A percentile compares a stretch with the other conserved stretches of the same genome.
Conservation (phyloP, 2,888 invertebrate genomes). For the Salticus scenicus region DNA sequence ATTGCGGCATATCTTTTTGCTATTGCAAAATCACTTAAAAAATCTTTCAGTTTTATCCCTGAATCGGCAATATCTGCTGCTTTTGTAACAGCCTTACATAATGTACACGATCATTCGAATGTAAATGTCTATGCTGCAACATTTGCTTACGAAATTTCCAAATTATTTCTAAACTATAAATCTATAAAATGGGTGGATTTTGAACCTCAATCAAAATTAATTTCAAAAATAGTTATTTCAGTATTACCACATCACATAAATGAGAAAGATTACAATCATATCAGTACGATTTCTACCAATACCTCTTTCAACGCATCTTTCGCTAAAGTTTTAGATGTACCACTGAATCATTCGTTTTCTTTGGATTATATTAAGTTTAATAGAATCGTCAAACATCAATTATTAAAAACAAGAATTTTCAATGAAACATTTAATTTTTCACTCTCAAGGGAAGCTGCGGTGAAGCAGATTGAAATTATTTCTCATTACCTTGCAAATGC, state of each 20-base stretch:
- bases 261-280: neutral
- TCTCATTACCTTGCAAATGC: conserved; percentile 5
- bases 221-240: conserved; percentile 31
- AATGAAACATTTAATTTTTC: conserved; percentile 24
- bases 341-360: neutral
- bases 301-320: neutral
- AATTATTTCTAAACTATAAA: conserved; percentile 23
- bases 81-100: conserved; percentile 44
- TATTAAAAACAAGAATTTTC: conserved; percentile 12
- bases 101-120: conserved; percentile 30
- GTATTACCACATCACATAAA: conserved; percentile 23
- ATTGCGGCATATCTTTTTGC: conserved; percentile 53
- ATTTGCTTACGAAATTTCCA: conserved; percentile 50
- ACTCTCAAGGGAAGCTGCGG: neutral
- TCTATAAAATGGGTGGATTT: conserved; percentile 27
- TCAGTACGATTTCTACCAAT: neutral
- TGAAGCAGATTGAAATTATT: conserved; percentile 24
- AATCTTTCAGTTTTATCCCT: conserved; percentile 26
- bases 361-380: neutral
- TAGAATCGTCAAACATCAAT: neutral
- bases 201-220: neutral
- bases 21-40: conserved; percentile 45
- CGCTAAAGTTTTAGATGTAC: neutral
- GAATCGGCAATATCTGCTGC: conserved; percentile 55
- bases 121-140: conserved; percentile 40